Conservation (phyloP, 2,113 vertebrate species). For the Eptatretus burgeri region DNA sequence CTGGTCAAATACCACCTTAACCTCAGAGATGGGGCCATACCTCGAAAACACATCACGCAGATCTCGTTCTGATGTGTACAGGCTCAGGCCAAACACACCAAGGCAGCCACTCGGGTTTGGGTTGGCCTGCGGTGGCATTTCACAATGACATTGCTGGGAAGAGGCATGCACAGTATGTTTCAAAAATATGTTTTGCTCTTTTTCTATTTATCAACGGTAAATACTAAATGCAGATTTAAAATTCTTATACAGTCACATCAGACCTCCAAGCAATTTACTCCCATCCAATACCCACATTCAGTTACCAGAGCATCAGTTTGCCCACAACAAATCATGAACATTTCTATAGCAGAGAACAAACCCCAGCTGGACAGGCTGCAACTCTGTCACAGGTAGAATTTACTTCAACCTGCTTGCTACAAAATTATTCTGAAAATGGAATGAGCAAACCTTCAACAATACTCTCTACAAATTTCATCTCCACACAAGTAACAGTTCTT, state of each 20-base stretch:
- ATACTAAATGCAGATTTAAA: not conserved
- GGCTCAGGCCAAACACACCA: constrained; percentile 68
- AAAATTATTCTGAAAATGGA: constrained; percentile 9
- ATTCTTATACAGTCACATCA: not conserved
- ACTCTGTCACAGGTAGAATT: not conserved
- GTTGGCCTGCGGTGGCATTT: constrained; percentile 28
- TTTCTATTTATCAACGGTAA: not conserved
- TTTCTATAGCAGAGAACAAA: not conserved
- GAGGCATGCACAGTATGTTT: not conserved
- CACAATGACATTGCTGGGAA: not conserved
- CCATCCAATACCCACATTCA: too few relatives aligned
- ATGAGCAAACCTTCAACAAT: constrained; percentile 9
- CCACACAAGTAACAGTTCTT: not conserved
- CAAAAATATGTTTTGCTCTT: not conserved
- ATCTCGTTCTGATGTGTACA: constrained; percentile 68
- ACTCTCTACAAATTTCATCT: not conserved
- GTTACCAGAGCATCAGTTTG: not conserved
- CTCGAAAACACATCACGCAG: constrained; percentile 71
- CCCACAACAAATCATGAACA: not conserved
- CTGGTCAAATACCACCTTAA: constrained; percentile 76
- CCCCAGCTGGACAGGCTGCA: not conserved
- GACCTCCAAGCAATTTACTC: not conserved
- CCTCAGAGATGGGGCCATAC: constrained; percentile 47
- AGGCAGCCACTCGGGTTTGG: constrained; percentile 68
- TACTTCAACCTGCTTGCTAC: not conserved